Evolutionary conservation across 2,888 invertebrate genomes (phyloP), one percentile per base, ranked within the genome.

Genomic region (Dynastes tityus): DNA sequence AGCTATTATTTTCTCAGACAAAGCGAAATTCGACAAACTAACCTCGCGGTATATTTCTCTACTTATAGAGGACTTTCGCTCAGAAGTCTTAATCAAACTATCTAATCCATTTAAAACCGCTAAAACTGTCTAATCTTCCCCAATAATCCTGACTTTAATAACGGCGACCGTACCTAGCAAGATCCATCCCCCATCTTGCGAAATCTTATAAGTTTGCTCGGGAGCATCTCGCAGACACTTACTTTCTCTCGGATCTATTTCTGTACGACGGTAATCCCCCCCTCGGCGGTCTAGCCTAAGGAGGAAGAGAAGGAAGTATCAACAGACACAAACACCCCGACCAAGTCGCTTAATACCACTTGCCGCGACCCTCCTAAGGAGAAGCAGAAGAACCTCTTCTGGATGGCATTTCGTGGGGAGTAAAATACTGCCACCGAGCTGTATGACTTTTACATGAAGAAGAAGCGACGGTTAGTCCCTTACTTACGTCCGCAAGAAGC

Each of bases 391-490:
- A 55, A 55, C 9, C 55, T 55, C 55, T 55, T 55, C 55, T 55
- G 22, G 22, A 8, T 22, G 22, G 11, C 45, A 11, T 27, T 22
- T 29, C 29, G 2, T 63, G 5, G 68, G 51, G 68, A 9, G 68
- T 51, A 51, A 68, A 68, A 68, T 68, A 68, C 68, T 53, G 68
- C 45, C 45, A 9, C 51, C 40, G 51, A 40, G 3, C 68, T 32
- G 51, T 51, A 68, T 68, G 68, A 68, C 51, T 68, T 68, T 68
- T 68, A 68, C 51, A 68, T 68, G 68, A 51, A 68, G 68, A 51
- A 51, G 68, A 29, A 9, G 11, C 29, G 13, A 6, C 37, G 65
- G 29, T 22, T 22, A 8, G 22, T 8, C 55, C 55, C 22, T 22
- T 22, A 55, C 55, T 8, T 9, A 51, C 8, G 51, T 11, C 13